Conservation (phyloP, 2,797 vertebrate genomes). For the Enteromius anoplus region DNA sequence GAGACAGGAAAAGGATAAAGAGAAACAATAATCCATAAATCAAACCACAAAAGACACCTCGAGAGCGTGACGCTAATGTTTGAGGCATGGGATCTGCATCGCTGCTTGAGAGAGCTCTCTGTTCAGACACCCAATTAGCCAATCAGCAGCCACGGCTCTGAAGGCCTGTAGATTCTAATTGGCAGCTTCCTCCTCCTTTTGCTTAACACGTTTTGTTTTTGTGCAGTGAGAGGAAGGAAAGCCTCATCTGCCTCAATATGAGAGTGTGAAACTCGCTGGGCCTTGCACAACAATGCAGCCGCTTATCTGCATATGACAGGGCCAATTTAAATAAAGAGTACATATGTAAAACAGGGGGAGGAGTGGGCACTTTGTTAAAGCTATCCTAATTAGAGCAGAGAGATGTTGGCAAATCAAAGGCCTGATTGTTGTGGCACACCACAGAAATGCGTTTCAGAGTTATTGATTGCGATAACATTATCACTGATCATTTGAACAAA, state of each 20-base stretch:
- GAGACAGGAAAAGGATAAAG: conserved; percentile 20
- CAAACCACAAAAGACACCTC: conserved; percentile 42
- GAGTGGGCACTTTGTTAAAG: conserved; percentile 45
- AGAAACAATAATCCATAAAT: conserved; percentile 47
- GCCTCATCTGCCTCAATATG: conserved; percentile 54
- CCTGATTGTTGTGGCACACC: neutral
- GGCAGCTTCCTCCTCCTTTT: conserved; percentile 54
- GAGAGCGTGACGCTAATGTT: conserved; percentile 27
- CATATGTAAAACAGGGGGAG: conserved; percentile 59
- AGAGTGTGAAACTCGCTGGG: conserved; percentile 16
- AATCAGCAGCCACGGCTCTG: conserved; percentile 53
- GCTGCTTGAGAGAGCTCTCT: conserved; percentile 37
- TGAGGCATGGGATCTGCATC: conserved; percentile 42
- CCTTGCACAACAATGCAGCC: conserved; percentile 34
- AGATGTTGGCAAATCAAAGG: conserved; percentile 54
- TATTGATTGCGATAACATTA: neutral
- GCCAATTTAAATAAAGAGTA: conserved; percentile 56
- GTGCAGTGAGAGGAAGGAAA: conserved; percentile 54
- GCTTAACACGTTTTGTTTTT: conserved; percentile 61
- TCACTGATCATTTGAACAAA: neutral
- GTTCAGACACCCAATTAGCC: conserved; percentile 54
- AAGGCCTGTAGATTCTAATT: conserved; percentile 57
- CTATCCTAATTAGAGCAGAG: conserved; percentile 53
- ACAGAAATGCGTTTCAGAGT: conserved; percentile 7
- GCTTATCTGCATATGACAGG: conserved; percentile 59